Percentiles rank a stretch among this genome's conserved stretches.
Evolutionary conservation across 2,888 invertebrate genomes (phyloP).

Genomic region (Nymphalis c-album): DNA sequence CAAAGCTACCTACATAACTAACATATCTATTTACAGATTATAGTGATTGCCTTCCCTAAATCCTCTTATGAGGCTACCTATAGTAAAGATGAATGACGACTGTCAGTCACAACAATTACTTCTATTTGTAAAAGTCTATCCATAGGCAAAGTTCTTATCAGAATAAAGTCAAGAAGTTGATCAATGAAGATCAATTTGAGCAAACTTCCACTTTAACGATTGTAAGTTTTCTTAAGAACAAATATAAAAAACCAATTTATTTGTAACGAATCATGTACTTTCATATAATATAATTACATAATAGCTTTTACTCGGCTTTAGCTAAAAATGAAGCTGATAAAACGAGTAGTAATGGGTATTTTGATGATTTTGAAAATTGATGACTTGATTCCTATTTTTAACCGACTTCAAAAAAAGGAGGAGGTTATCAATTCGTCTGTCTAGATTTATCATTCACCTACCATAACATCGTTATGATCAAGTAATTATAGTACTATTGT

Average conservation of each 20-base stretch:
- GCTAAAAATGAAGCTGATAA: too few species aligned
- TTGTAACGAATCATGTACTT: neutral
- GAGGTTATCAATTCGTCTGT: too few species aligned
- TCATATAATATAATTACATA: too few species aligned
- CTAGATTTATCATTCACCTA: too few species aligned
- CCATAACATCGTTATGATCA: too few species aligned
- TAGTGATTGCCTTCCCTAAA: conserved; percentile 33
- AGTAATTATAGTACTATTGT: too few species aligned
- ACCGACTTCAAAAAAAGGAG: too few species aligned
- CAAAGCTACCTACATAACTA: too few species aligned
- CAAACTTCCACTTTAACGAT: conserved; percentile 28
- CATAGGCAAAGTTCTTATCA: neutral
- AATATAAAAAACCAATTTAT: neutral
- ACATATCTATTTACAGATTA: conserved; percentile 25
- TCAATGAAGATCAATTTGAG: conserved; percentile 37
- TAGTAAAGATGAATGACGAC: conserved; percentile 42
- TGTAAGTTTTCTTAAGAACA: neutral
- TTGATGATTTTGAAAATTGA: too few species aligned
- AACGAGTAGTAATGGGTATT: too few species aligned
- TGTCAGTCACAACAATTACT: conserved; percentile 41
- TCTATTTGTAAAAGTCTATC: conserved; percentile 39
- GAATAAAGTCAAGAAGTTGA: conserved; percentile 39
- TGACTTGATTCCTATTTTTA: too few species aligned
- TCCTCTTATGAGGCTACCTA: conserved; percentile 35
- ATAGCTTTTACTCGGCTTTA: too few species aligned